Percentiles rank a stretch among this genome's conserved stretches.
Conservation (phyloP, 2,888 invertebrate species). For the Drosophila antonietae region DNA sequence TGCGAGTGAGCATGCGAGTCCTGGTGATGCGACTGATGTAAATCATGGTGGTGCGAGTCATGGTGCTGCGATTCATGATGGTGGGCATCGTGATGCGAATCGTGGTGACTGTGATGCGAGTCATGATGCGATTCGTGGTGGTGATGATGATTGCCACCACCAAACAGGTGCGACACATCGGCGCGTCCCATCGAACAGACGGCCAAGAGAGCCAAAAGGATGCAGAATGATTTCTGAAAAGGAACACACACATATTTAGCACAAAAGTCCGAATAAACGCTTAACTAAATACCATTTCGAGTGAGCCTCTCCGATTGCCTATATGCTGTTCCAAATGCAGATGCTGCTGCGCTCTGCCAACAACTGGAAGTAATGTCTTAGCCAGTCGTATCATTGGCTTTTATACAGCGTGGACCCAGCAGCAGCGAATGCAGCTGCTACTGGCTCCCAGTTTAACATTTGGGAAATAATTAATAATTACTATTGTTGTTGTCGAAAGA, state of each 20-base stretch:
- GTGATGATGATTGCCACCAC: constrained; percentile 47
- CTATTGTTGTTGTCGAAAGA: constrained; percentile 17
- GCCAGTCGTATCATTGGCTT: constrained; percentile 47
- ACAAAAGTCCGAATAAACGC: too few relatives aligned
- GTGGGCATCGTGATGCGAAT: constrained; percentile 45
- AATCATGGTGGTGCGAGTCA: constrained; percentile 9
- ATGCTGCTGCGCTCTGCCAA: constrained; percentile 54
- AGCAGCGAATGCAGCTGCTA: constrained; percentile 3
- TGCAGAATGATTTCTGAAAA: constrained; percentile 50
- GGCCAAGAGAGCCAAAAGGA: constrained; percentile 58
- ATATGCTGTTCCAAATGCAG: constrained; percentile 13
- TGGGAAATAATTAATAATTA: constrained; percentile 58
- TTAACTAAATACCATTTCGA: constrained; percentile 49
- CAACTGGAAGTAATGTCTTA: constrained; percentile 60
- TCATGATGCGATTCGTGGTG: constrained; percentile 56
- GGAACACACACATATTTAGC: not conserved
- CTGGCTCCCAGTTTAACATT: constrained; percentile 26
- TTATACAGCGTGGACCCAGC: constrained; percentile 54
- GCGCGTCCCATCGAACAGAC: constrained; percentile 41
- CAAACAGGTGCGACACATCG: constrained; percentile 68
- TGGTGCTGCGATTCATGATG: constrained; percentile 39
- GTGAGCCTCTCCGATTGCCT: not conserved
- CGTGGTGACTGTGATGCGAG: constrained; percentile 46
- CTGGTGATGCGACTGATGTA: constrained; percentile 30
- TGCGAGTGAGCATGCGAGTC: constrained; percentile 5